Base-by-base conservation (phyloP, 2,888 invertebrate genomes). In the Camptogramma bilineatum region DNA sequence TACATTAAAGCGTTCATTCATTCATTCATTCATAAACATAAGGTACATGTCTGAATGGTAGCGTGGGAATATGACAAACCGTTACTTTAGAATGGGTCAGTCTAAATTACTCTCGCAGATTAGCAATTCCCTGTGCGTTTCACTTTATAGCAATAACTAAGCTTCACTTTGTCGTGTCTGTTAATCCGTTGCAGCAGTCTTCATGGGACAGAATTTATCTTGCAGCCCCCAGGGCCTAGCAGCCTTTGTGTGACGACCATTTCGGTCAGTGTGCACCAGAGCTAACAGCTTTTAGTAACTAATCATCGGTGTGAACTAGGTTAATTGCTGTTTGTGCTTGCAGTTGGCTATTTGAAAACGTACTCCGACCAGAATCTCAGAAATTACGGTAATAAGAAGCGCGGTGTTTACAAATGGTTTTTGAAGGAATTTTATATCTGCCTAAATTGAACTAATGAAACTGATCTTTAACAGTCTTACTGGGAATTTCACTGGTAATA, bases 171-270 rank as follows among this genome's bases (percentile, higher is more conserved):
- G 57, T 44, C 52, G 57, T 42, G 31, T 57, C 60, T 9, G 16
- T 42, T 46, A 52, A n/a, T 16, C 18, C 13, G 13, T 13, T 28
- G n/a, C n/a, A 48, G 52, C 54, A 18, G 31, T 55, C 57, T 42
- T n/a, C n/a, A 16, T 18, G 53, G 48, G 44, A 53, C 39, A 28
- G 39, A 63, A 60, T 70, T 63, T 68, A 68, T 67, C 67, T 62
- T 51, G 58, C 50, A 52, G 50, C 54, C 64, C 57, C 58, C 59
- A 62, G 56, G 54, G 58, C 52, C 34, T 5, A 46, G 52, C 52
- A 52, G 64, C 66, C 44, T 58, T 64, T 69, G 52, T 64, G 48
- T 46, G 61, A 64, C 62, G 46, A 50, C 34, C 52, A 70, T 66
- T 64, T 62, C 46, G 50, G 44, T 16, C n/a, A 17, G 44, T 17